These are phyloP conservation scores for Phyllotreta cruciferae DNA, from an alignment of 2,888 invertebrate species.

Conservation along the genomic window DNA sequence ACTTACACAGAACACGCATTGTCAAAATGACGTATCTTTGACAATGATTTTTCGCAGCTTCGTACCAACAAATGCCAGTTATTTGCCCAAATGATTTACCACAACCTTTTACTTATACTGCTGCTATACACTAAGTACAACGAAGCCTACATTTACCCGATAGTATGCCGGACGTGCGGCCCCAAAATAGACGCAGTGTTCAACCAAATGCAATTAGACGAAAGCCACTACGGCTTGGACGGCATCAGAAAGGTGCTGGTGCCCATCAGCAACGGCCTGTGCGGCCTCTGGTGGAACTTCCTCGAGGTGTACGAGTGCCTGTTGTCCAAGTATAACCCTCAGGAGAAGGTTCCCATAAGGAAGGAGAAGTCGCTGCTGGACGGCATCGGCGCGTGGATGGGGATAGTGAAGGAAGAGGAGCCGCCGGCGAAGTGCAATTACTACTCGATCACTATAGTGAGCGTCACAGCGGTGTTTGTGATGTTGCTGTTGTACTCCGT, in stretches of 20 bases:
- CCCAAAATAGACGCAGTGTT: neutral
- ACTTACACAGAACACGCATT: no score
- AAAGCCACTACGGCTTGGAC: neutral
- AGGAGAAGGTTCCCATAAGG: neutral
- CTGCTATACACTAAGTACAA: neutral
- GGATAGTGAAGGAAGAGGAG: slow-evolving; percentile 2
- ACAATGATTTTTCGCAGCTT: no score
- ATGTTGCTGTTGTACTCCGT: slow-evolving; percentile 28
- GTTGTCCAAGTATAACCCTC: neutral
- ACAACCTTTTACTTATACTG: slow-evolving; percentile 7
- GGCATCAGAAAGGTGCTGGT: slow-evolving; percentile 1
- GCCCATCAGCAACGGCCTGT: slow-evolving; percentile 11
- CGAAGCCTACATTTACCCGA: slow-evolving; percentile 5
- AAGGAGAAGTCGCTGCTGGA: neutral
- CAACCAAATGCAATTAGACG: neutral
- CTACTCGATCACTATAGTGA: slow-evolving; percentile 6
- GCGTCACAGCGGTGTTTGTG: neutral
- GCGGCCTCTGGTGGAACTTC: slow-evolving; percentile 11
- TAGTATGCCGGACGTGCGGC: neutral
- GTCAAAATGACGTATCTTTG: no score
- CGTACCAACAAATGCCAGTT: slow-evolving; percentile 1
- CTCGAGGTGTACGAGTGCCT: slow-evolving; percentile 7
- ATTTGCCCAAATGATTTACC: slow-evolving; percentile 3
- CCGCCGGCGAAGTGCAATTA: neutral
- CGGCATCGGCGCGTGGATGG: neutral